Evolutionary conservation across 2,113 vertebrate species (phyloP).

Genomic region (Catagonus wagneri): DNA sequence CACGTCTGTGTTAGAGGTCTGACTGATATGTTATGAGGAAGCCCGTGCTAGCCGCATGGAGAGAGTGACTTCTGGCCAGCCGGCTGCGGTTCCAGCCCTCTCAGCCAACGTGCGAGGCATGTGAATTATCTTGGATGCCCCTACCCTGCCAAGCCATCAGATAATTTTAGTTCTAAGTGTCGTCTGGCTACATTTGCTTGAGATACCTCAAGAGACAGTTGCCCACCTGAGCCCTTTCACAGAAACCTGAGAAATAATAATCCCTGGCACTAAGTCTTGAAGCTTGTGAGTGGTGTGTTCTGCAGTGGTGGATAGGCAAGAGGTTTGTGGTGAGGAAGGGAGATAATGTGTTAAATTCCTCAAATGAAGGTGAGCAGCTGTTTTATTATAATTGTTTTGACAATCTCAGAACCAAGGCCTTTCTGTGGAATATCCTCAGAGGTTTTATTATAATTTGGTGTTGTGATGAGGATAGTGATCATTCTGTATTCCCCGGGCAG

Average conservation of each 20-base stretch:
- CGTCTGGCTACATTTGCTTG: background rate
- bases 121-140: background rate
- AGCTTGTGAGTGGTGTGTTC: background rate
- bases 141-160: background rate
- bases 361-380: constrained; percentile 54
- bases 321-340: background rate
- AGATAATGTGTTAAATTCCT: constrained; percentile 40
- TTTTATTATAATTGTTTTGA: constrained; percentile 52
- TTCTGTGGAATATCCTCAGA: constrained; percentile 46
- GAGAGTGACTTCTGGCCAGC: background rate
- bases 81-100: too few relatives aligned
- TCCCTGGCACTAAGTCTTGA: background rate
- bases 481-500: background rate
- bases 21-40: background rate
- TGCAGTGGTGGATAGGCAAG: background rate
- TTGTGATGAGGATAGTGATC: background rate
- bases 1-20: background rate
- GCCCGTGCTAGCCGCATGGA: background rate
- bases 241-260: background rate
- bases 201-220: background rate
- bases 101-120: background rate
- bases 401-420: background rate
- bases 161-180: background rate
- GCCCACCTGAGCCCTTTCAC: background rate
- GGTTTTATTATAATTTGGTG: constrained; percentile 4